These are phyloP conservation scores for Diplodus sargus DNA, from an alignment of 2,797 vertebrate genomes.

Conservation along the genomic window DNA sequence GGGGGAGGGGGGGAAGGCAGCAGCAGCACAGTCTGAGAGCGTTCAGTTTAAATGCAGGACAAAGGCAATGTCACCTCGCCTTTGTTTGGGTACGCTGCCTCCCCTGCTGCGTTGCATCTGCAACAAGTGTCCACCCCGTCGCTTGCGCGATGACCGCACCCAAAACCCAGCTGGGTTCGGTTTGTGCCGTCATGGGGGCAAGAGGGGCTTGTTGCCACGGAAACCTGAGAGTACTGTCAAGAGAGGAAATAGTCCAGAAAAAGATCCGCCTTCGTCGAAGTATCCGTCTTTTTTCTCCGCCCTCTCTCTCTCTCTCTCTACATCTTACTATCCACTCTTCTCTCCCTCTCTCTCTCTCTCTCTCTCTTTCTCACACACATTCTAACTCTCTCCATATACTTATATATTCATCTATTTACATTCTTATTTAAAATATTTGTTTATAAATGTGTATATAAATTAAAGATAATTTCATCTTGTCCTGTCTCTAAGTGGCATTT, in stretches of 20 bases:
- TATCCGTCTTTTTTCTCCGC: conserved; percentile 44
- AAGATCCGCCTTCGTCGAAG: conserved; percentile 40
- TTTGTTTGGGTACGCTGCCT: conserved; percentile 38
- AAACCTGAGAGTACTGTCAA: conserved; percentile 81
- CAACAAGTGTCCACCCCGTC: conserved; percentile 70
- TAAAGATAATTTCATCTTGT: conserved; percentile 83
- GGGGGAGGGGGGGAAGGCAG: conserved; percentile 19
- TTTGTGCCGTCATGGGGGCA: conserved; percentile 21
- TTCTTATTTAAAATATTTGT: conserved; percentile 86
- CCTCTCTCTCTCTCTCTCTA: conserved; percentile 8
- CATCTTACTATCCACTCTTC: conserved; percentile 46
- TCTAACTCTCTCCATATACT: conserved; percentile 70
- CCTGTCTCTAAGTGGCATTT: conserved; percentile 86
- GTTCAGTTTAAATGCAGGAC: conserved; percentile 56
- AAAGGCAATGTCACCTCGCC: conserved; percentile 28
- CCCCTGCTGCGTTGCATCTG: conserved; percentile 57
- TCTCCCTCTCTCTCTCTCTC: conserved; percentile 61
- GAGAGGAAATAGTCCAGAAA: conserved; percentile 72
- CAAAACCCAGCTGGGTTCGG: conserved; percentile 37
- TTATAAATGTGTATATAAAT: conserved; percentile 87
- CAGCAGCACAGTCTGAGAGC: conserved; percentile 48
- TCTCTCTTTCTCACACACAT: conserved; percentile 59
- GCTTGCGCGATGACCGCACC: conserved; percentile 32
- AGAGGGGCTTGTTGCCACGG: conserved; percentile 66
- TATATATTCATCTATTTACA: conserved; percentile 85